Conservation (phyloP, 2,113 vertebrate genomes). For the Poicephalus meyeri region DNA sequence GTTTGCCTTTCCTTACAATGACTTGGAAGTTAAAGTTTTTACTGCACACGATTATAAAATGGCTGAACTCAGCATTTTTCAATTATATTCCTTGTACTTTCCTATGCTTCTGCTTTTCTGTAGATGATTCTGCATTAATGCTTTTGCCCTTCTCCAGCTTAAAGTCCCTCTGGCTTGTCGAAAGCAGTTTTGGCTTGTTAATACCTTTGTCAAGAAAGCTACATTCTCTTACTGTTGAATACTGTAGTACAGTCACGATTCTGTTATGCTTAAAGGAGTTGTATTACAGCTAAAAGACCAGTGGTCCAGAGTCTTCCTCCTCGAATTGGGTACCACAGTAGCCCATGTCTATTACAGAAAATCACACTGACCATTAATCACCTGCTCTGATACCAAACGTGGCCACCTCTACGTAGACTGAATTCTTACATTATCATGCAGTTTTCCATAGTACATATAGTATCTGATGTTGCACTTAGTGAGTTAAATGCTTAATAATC, state of each 20-base stretch:
- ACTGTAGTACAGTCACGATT: neutral
- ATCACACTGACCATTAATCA: neutral
- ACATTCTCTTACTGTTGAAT: neutral
- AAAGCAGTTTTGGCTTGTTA: neutral
- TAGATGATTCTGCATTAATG: neutral
- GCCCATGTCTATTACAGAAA: neutral
- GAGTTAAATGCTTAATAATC: neutral
- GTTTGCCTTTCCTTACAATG: neutral
- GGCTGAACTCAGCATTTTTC: neutral
- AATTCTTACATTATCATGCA: neutral
- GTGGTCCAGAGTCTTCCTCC: neutral
- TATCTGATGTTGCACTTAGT: neutral
- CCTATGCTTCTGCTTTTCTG: neutral
- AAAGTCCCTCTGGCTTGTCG: neutral
- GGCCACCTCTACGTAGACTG: neutral
- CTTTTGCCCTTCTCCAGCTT: neutral
- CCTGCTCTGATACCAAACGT: fast-evolving
- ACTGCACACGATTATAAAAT: neutral
- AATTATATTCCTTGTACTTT: neutral
- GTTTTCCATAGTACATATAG: neutral
- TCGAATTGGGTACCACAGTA: neutral
- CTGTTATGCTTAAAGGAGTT: neutral
- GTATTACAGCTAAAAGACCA: neutral
- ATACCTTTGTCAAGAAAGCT: neutral
- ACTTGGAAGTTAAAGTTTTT: neutral